Base-by-base conservation (phyloP, 2,797 vertebrate species). In the Periophthalmus magnuspinnatus region DNA sequence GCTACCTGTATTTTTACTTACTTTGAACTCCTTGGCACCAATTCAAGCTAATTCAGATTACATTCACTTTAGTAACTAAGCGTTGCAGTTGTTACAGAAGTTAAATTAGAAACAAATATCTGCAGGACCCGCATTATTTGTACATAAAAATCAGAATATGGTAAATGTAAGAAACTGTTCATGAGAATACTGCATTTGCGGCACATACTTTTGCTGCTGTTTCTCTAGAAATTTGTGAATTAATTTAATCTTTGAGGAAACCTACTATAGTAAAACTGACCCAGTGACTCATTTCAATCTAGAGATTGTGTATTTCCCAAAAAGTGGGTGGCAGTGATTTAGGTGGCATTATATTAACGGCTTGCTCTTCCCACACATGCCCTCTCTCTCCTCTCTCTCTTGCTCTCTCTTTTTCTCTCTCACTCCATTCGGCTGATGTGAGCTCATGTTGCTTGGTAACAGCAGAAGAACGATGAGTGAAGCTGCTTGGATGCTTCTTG, bases 391-490 rank as follows among this genome's bases (percentile, higher is more conserved):
- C 21, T 55, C 21, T 13, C 52, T 10, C n/a, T 1, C 81, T 89
- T 80, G n/a, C n/a, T 79, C 79, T 79, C 75, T 66, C 79, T 50
- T 33, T 72, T 84, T 81, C 70, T 69, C 79, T 70, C 84, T 85
- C 81, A 8, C 13, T 84, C 82, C 74, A 67, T 80, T 85, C 68
- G 6, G 80, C 78, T 80, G 88, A 86, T 80, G 86, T 79, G 79
- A 47, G 83, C 89, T 89, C 82, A 87, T 80, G 91, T 93, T 91
- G 91, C 91, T 79, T 90, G 85, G 91, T 91, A 91, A 92, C 91
- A 83, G 85, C 76, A 81, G 77, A 81, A 86, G 87, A 85, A 81
- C 78, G 83, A 90, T 85, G 87, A 87, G 81, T 80, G 81, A 85
- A 78, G 84, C 76, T 75, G 78, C 83, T 82, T 8, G 54, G 77